Percentiles rank a stretch among this genome's conserved stretches.
Evolutionary conservation across 2,888 invertebrate species (phyloP).

Genomic region (Myathropa florea): DNA sequence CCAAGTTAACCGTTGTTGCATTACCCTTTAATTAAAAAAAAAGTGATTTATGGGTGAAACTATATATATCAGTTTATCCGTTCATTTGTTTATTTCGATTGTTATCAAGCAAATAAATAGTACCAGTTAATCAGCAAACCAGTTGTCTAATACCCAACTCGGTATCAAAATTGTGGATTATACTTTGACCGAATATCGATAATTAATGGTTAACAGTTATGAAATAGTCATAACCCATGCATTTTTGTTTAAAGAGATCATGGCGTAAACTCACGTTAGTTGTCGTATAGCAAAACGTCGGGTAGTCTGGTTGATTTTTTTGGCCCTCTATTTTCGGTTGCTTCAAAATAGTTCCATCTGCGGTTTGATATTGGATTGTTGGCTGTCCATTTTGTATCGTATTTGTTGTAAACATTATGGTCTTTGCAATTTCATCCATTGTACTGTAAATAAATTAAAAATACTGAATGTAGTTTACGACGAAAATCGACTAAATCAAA

Average conservation of each 20-base stretch:
- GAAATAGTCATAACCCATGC: too few species aligned
- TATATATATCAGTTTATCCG: background rate
- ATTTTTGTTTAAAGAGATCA: background rate
- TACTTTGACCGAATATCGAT: too few species aligned
- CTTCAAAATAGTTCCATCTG: constrained; percentile 84
- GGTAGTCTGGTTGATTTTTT: constrained; percentile 84
- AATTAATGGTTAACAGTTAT: too few species aligned
- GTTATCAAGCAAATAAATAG: background rate
- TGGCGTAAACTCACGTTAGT: constrained; percentile 76
- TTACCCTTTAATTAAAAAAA: constrained; percentile 76
- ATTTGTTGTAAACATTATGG: constrained; percentile 84
- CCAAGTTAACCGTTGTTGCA: constrained; percentile 86
- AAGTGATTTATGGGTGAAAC: background rate
- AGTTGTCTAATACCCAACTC: too few species aligned
- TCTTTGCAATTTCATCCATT: constrained; percentile 80
- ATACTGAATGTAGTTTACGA: background rate
- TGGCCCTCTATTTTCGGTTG: constrained; percentile 84
- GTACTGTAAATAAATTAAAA: constrained; percentile 34
- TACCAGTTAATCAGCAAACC: too few species aligned
- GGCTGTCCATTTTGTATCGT: constrained; percentile 84
- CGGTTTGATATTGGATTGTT: constrained; percentile 86
- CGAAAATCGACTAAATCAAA: background rate
- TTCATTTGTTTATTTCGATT: too few species aligned
- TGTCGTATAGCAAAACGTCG: constrained; percentile 86
- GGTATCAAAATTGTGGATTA: too few species aligned